Evolutionary conservation across 2,113 vertebrate species (phyloP).

Genomic region (Dasyornis broadbenti): DNA sequence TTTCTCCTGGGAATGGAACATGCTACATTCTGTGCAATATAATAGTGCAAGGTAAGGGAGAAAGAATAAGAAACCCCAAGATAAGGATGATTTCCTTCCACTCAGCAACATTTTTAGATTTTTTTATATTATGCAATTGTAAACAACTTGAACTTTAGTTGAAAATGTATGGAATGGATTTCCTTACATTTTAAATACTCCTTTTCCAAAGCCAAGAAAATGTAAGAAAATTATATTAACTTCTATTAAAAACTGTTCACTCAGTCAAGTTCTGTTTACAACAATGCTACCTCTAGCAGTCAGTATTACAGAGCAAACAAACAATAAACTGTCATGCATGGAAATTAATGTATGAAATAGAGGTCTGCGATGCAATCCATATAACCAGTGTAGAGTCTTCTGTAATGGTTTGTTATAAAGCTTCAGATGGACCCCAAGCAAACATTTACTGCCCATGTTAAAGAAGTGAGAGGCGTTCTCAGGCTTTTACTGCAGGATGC

Average conservation of each 20-base stretch:
- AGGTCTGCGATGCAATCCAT: neutral
- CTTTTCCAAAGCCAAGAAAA: neutral
- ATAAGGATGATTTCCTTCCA: neutral
- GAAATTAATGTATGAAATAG: conserved; percentile 49
- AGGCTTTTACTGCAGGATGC: conserved; percentile 41
- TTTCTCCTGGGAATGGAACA: conserved; percentile 5
- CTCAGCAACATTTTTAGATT: neutral
- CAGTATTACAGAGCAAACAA: neutral
- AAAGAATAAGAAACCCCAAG: neutral
- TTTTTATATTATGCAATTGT: neutral
- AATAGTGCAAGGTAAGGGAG: neutral
- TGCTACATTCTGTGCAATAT: neutral
- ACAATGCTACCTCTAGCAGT: neutral
- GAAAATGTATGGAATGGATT: neutral
- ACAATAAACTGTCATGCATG: neutral
- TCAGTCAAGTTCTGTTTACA: neutral
- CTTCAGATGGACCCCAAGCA: neutral
- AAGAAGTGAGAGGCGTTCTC: conserved; percentile 9
- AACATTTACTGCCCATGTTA: conserved; percentile 7
- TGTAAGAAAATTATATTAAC: neutral
- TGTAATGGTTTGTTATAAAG: neutral
- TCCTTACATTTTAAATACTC: neutral
- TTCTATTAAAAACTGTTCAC: neutral
- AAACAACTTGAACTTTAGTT: neutral
- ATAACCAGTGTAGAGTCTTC: neutral